Base-by-base conservation (phyloP, 2,797 vertebrate species). In the Rhincodon typus region DNA sequence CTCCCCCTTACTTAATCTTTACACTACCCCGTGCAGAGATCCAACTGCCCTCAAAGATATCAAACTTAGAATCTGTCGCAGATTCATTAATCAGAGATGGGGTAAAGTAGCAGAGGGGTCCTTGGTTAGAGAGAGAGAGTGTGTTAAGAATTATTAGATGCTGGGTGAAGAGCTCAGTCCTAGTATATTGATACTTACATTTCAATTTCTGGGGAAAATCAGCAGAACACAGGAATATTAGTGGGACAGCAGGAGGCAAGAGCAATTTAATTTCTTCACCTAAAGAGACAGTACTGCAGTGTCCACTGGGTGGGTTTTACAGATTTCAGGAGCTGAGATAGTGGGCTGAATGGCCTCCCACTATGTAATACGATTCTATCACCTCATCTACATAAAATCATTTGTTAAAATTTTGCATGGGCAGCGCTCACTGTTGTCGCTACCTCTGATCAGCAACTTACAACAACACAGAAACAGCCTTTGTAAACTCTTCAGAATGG, bases 241-340 rank as follows among this genome's bases (percentile, higher is more conserved):
- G 87, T 90, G 30, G 50, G 50, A 34, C 25, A 88, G 86, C 86
- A 57, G 42, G 25, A 88, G 86, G 21, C 10, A 53, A 27, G 0
- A 34, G 53, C 87, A n/a, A n/a, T n/a, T 34, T 53, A 19, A 27
- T 46, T 87, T 50, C 84, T 50, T 34, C 87, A 57, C 87, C 66
- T 62, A 90, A 90, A 90, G 87, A 90, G 87, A 90, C 53, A 62
- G 87, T 66, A 62, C 50, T 57, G 30, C 87, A 34, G 87, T 34
- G 53, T 84, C 5, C 21, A 42, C 38, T 46, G 21, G 6, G 17
- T 50, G 46, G 6, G 19, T 84, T 42, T 42, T 19, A 21, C 21
- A 84, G n/a, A 34, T 13, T 62, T 57, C 42, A 46, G 82, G 82
- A 10, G 12, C 30, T 53, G 7, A 8, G 25, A 30, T 46, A 53